A percentile compares a stretch with the other conserved stretches of the same genome.
These are phyloP conservation scores for Felis catus DNA, from an alignment of 2,113 vertebrate species.

Conservation along the genomic window F.catus_Fca126_mat1.0 CM031426.1:16967001-16967500, in stretches of 20 bases:
- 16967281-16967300: neutral
- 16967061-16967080: no score
- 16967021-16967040: no score
- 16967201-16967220: neutral
- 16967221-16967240: neutral
- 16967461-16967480: neutral
- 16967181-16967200: neutral
- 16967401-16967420: neutral
- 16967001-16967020: no score
- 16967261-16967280: neutral
- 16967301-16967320: neutral
- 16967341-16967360: neutral
- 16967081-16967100: no score
- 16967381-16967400: neutral
- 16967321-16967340: neutral
- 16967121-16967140: neutral
- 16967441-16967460: neutral
- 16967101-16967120: slow-evolving; percentile 2
- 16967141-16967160: neutral
- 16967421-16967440: neutral
- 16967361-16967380: neutral
- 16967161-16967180: neutral
- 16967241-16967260: neutral
- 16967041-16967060: no score
- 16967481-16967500: neutral